These are phyloP conservation scores for Furcifer pardalis DNA, from an alignment of 2,797 vertebrate genomes.

Conservation along the genomic window DNA sequence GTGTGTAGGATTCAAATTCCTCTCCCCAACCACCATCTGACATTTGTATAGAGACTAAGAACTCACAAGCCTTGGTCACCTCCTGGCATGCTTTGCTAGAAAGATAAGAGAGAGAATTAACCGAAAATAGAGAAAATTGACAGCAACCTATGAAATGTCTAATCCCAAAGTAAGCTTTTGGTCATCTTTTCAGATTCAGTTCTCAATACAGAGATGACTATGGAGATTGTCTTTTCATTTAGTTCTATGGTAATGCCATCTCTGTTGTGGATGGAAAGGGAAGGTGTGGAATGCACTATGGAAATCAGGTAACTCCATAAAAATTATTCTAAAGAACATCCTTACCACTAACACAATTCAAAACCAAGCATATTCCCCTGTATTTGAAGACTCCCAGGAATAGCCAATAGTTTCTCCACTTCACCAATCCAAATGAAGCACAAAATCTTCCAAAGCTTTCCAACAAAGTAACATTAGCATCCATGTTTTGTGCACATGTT, in stretches of 20 bases:
- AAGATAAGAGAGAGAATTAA: not conserved
- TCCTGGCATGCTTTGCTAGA: slow-evolving; percentile 78
- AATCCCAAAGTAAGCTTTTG: not conserved
- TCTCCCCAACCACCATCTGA: slow-evolving; percentile 94
- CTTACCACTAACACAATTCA: not conserved
- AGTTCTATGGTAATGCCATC: too few relatives aligned
- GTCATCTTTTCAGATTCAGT: not conserved
- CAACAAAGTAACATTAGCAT: too few relatives aligned
- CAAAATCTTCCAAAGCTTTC: too few relatives aligned
- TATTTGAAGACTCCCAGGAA: not conserved
- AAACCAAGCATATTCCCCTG: not conserved
- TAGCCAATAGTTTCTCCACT: not conserved
- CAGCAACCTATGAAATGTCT: not conserved
- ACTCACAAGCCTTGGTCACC: slow-evolving; percentile 85
- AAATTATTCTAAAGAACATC: not conserved
- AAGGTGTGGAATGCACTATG: too few relatives aligned
- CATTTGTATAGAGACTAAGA: slow-evolving; percentile 91
- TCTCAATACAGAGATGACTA: too few relatives aligned
- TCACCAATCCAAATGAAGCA: too few relatives aligned
- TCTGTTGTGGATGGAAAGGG: too few relatives aligned
- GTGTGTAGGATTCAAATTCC: slow-evolving; percentile 92
- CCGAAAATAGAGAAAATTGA: not conserved
- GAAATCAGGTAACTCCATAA: too few relatives aligned
- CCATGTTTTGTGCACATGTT: not conserved
- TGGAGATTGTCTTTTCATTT: too few relatives aligned